Evolutionary conservation across 2,113 vertebrate species (phyloP), one percentile per base, ranked within the genome.

Genomic region (Eleginops maclovinus): DNA sequence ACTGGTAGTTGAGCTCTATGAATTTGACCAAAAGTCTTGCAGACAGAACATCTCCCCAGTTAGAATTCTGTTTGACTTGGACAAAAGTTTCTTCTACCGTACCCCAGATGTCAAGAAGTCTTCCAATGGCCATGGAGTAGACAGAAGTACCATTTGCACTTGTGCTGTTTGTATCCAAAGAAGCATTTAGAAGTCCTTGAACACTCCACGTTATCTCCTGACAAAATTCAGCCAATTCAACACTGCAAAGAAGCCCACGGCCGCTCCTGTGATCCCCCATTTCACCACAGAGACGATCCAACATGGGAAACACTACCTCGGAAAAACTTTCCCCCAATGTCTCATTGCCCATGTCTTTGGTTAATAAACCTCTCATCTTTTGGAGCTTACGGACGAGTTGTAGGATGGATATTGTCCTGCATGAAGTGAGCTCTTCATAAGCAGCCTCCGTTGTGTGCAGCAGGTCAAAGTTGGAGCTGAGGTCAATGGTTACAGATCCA

Each of bases 31-130:
- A 72, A 46, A 96, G 88, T 74, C 93, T 94, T 3, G 95, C 93
- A 44, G 94, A 94, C 10, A 93, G 79, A 0, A 95, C 65, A 26
- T 96, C 93, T 64, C 88, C 88, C 96, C 96, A 96, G 46, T 87
- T 79, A 1, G 90, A 76, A 63, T 94, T 92, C 17, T 87, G 75
- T 63, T 91, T 95, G 69, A 92, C 87, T 54, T 88, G 87, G 53
- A 19, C 44, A 1, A 95, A 47, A 44, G 93, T 81, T 24, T 94
- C 84, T 0, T 86, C 82, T 11, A 79, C 36, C 1, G 90, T 80
- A 0, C 80, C 91, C 65, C 95, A 94, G 11, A 1, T 58, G 40
- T 88, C 62, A 12, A 97, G 85, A 64, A 97, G 91, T 21, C 91
- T 79, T 24, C 78, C 75, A 28, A 95, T 93, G 0, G 17, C 78